phyloP scores from a whole-genome alignment of 1,140 invertebrate genomes.

The Odontomachus brunneus region DNA sequence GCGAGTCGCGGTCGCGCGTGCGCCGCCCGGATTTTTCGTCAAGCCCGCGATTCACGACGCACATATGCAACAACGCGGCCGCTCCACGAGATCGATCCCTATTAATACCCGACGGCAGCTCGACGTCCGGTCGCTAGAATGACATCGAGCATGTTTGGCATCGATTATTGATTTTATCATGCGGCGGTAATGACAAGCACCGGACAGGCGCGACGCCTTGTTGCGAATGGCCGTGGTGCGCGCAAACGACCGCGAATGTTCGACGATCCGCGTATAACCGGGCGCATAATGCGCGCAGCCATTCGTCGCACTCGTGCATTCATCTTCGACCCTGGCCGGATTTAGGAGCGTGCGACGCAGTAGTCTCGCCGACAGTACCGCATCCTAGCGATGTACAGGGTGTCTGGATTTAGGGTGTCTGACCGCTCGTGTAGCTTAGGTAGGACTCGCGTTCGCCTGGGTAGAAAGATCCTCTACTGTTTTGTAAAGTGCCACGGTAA shows the following conservation, averaged over 20 bases:
- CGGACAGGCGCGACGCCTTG: constrained; percentile 66
- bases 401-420: no score
- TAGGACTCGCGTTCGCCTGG: no score
- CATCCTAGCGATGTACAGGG: not conserved
- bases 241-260: constrained; percentile 58
- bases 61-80: constrained; percentile 23
- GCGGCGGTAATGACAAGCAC: constrained; percentile 68
- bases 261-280: constrained; percentile 62
- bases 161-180: constrained; percentile 75
- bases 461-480: no score
- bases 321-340: not conserved
- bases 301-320: constrained; percentile 45
- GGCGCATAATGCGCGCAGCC: constrained; percentile 53
- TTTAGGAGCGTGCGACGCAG: constrained; percentile 19
- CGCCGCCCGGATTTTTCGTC: constrained; percentile 66
- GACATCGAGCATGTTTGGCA: constrained; percentile 57
- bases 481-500: no score
- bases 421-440: no score
- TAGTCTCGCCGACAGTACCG: not conserved
- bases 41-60: constrained; percentile 47
- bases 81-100: constrained; percentile 63
- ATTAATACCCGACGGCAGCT: constrained; percentile 68
- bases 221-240: constrained; percentile 59
- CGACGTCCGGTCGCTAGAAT: constrained; percentile 64
- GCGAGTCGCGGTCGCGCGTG: constrained; percentile 30